Base-by-base conservation (phyloP, 1,140 invertebrate species). In the Himalopsyche phryganea region DNA sequence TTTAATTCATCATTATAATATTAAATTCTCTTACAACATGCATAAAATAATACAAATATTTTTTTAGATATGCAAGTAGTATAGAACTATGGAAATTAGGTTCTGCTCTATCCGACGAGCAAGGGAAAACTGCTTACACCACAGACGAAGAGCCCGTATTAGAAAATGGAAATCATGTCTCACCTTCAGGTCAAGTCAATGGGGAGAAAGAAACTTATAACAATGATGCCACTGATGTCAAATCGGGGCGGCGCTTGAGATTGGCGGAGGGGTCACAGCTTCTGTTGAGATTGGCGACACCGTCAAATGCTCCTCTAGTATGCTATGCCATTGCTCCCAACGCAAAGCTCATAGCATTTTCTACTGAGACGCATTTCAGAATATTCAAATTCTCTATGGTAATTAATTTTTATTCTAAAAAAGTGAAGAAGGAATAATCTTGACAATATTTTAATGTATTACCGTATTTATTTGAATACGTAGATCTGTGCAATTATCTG, bases 321-420 rank as follows among this genome's bases (percentile, higher is more conserved):
- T 87, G 83, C 66, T 81, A 81, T 66, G 81, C 84, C 6, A 74
- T 93, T 4, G 90, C 86, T 6, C 78, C 79, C 0, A 79, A 86
- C 67, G 85, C 83, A 1, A 79, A 82, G 49, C 83, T 83, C 68
- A 80, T 94, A 18, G 82, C 86, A 9, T 91, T 90, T 69, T 87
- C 88, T 0, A 91, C 89, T 0, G 73, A 83, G 19, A 76, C 68
- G 38, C 74, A 81, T 35, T 66, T 90, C 13, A 80, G 85, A 53
- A 71, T 92, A 23, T 88, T 87, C 66, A 80, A 81, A 62, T 82
- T 90, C 60, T 77, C 81, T 38, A 70, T 81, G 38, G 76, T 79
- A 67, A 72, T 35, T 15, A 18, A 17, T 40, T 15, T 50, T 33
- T 33, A 28, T 32, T 15, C n/a, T n/a, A n/a, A n/a, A n/a, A n/a